phyloP scores from a whole-genome alignment of 2,888 invertebrate genomes.

The Scotopteryx bipunctaria region DNA sequence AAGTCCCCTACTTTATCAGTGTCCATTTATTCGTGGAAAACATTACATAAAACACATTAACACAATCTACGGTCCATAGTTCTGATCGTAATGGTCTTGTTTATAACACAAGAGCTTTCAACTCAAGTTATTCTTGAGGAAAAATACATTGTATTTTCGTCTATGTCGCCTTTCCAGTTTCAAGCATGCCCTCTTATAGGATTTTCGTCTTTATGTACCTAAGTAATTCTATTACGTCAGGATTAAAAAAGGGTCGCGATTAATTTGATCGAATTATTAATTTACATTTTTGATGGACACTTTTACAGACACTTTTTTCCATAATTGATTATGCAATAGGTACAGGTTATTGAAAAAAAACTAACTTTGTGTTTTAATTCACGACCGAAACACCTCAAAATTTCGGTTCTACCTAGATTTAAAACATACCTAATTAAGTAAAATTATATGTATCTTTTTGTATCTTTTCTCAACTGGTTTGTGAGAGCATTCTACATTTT shows the following conservation, averaged over 20 bases:
- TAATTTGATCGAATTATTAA: constrained; percentile 60
- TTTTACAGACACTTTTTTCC: constrained; percentile 22
- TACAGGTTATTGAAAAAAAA: constrained; percentile 12
- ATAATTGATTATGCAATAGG: too few relatives aligned
- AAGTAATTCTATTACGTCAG: constrained; percentile 62
- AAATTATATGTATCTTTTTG: too few relatives aligned
- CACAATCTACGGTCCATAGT: constrained; percentile 69
- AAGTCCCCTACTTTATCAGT: constrained; percentile 35
- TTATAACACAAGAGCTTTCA: constrained; percentile 63
- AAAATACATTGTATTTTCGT: constrained; percentile 41
- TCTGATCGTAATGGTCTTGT: constrained; percentile 75
- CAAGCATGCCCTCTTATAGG: constrained; percentile 46
- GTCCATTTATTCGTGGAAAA: constrained; percentile 55
- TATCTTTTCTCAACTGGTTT: too few relatives aligned
- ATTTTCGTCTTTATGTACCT: constrained; percentile 56
- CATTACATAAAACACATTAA: constrained; percentile 63
- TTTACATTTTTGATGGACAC: constrained; percentile 51
- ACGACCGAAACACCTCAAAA: too few relatives aligned
- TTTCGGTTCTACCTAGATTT: too few relatives aligned
- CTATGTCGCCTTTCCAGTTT: constrained; percentile 41
- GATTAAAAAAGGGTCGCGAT: constrained; percentile 66
- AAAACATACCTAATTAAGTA: too few relatives aligned
- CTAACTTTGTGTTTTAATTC: too few relatives aligned
- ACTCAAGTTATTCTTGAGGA: constrained; percentile 46
- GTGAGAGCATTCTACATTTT: too few relatives aligned